A percentile compares a stretch with the other conserved stretches of the same genome.
These are phyloP conservation scores for Flexamia atlantica DNA, from an alignment of 2,888 invertebrate species.

Conservation along the genomic window DNA sequence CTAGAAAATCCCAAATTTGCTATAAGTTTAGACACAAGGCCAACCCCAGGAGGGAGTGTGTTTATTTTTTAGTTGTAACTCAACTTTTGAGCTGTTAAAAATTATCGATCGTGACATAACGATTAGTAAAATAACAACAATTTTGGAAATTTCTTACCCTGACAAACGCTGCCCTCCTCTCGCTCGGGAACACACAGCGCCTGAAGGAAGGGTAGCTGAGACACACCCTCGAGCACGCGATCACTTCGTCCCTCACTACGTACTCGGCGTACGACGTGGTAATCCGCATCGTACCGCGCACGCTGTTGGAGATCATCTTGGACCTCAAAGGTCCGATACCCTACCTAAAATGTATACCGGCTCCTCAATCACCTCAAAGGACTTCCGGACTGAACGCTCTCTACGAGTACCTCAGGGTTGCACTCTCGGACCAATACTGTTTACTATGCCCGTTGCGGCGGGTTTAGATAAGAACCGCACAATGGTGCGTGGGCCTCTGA, in stretches of 20 bases:
- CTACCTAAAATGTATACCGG: too few species aligned
- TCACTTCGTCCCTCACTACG: not conserved
- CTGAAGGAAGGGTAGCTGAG: slow-evolving; percentile 45
- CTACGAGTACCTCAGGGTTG: slow-evolving; percentile 26
- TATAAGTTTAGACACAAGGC: too few species aligned
- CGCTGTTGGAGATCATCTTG: slow-evolving; percentile 37
- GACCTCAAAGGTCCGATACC: too few species aligned
- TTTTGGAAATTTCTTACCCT: slow-evolving; percentile 31
- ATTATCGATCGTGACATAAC: too few species aligned
- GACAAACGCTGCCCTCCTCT: not conserved
- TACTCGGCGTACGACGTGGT: slow-evolving; percentile 25
- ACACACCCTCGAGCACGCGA: slow-evolving; percentile 12
- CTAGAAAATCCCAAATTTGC: too few species aligned
- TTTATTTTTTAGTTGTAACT: too few species aligned
- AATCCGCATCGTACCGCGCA: slow-evolving; percentile 31
- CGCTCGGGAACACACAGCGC: slow-evolving; percentile 29
- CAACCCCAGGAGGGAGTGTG: too few species aligned
- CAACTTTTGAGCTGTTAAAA: too few species aligned
- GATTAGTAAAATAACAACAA: too few species aligned
- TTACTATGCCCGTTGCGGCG: not conserved
- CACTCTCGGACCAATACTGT: slow-evolving; percentile 32
- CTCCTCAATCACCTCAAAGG: too few species aligned
- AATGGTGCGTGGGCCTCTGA: slow-evolving; percentile 16
- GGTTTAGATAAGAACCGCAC: not conserved
- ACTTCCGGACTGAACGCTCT: too few species aligned